Evolutionary conservation across 2,113 vertebrate species (phyloP), one percentile per base, ranked within the genome.

Genomic region (Ceyx margarethae): DNA sequence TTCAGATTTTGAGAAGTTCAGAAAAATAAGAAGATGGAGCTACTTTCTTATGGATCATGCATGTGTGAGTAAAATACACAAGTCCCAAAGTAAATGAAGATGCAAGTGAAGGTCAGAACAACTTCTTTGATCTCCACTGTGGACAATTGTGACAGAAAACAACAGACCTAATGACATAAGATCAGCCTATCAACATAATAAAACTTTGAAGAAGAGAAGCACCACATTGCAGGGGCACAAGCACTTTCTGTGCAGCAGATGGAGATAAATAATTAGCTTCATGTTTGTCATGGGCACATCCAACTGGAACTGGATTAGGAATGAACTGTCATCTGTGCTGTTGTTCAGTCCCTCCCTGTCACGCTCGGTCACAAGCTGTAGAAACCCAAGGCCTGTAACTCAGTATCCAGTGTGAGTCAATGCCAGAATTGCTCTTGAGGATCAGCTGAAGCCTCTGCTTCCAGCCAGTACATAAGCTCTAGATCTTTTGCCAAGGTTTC

Each of bases 141-240:
- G 53, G 31, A 67, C 87, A 78, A 50, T 17, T 78, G 65, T 77
- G 33, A 60, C 53, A 58, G 65, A 84, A 83, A 91, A 68, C 37
- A 15, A 45, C 37, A 65, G 46, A 31, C 12, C 31, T 48, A 89
- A 91, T 37, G 15, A 50, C 17, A 9, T 48, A 10, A 72, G 45
- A 71, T 78, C 57, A 81, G 9, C 19, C 78, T 23, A 67, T 13
- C 40, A 81, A 46, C 14, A 13, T 46, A 83, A 65, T 75, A 54
- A 67, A 81, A 72, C 31, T 53, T 77, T 9, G 17, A 81, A 58
- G 46, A 86, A 65, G 50, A 53, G 12, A 85, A 89, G 43, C 87
- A 48, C 28, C 11, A 51, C 0, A 0, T 21, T 56, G 43, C 31
- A 11, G 46, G n/a, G 17, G 29, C 12, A 46, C 11, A 29, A 50